These are phyloP conservation scores for Nomada ruficornis DNA, from an alignment of 2,888 invertebrate genomes.

Conservation along the genomic window DNA sequence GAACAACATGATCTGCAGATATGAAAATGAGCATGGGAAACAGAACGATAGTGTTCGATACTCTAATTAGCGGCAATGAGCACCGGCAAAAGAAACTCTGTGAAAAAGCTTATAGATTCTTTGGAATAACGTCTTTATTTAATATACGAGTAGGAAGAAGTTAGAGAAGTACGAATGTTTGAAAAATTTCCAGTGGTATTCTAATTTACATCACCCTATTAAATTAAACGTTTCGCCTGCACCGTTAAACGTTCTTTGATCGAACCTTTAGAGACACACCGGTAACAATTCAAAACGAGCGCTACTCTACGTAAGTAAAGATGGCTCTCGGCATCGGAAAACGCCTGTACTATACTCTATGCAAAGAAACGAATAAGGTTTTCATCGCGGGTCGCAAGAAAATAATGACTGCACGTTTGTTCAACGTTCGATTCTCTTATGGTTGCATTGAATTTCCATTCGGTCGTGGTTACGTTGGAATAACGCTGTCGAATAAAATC, in stretches of 20 bases:
- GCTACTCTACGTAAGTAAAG: constrained; percentile 41
- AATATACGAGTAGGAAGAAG: constrained; percentile 14
- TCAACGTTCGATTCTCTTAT: background rate
- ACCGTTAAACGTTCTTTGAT: background rate
- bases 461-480: constrained; percentile 2
- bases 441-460: constrained; percentile 28
- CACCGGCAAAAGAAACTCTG: background rate
- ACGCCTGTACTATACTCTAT: constrained; percentile 15
- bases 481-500: constrained; percentile 16
- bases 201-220: background rate
- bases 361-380: constrained; percentile 6
- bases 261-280: background rate
- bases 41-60: constrained; percentile 87
- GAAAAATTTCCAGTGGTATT: background rate
- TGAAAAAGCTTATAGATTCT: no score
- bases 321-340: constrained; percentile 45
- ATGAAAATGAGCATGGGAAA: constrained; percentile 86
- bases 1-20: constrained; percentile 78
- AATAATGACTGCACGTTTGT: constrained; percentile 23
- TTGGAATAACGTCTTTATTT: background rate
- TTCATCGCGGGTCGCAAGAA: background rate
- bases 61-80: constrained; percentile 74
- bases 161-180: background rate
- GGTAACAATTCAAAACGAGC: constrained; percentile 37
- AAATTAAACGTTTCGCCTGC: background rate